Evolutionary conservation across 2,888 invertebrate genomes (phyloP), one percentile per base, ranked within the genome.

Genomic region (Ormyrus thymus): DNA sequence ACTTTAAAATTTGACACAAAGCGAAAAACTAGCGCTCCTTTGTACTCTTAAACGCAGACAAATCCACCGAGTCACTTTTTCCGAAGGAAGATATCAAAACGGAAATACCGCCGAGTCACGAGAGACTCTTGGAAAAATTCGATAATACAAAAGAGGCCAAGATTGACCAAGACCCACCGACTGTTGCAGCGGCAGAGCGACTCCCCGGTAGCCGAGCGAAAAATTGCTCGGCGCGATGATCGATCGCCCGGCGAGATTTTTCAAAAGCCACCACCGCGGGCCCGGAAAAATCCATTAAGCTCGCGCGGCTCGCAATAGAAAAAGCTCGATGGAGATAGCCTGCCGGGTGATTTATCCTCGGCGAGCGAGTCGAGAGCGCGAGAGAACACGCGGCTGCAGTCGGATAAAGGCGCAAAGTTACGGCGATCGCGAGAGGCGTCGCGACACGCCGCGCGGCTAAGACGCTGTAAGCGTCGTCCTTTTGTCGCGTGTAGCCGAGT

Each of bases 321-420:
- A 29, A 73, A 7, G 59, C 51, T 51, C 15, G 29, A 59, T 70
- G 9, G 29, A 45, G 70, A 70, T 59, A 70, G 59, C 46, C 9
- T 6, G 59, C 29, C 11, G n/a, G 10, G 59, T 70, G 50, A 70
- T 70, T 59, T 70, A 70, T 59, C 62, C 46, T 45, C 29, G 62
- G 46, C 13, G 0, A 13, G 46, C 11, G 62, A 45, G 46, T 29
- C 15, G 48, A 46, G 15, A 53, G 13, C 46, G 43, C 50, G 48
- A 71, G 51, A 71, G 43, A 71, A 11, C 3, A 71, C 13, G 45
- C 45, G 53, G 53, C 53, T 9, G 51, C 29, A 43, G 45, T 2
- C 11, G 62, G 55, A 64, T 72, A 59, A 70, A 59, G 13, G 15
- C 53, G 64, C 68, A 55, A 61, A 68, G 68, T 62, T 69, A 73